phyloP scores from a whole-genome alignment of 1,140 invertebrate species.

The Ptiloglossa arizonensis region DNA sequence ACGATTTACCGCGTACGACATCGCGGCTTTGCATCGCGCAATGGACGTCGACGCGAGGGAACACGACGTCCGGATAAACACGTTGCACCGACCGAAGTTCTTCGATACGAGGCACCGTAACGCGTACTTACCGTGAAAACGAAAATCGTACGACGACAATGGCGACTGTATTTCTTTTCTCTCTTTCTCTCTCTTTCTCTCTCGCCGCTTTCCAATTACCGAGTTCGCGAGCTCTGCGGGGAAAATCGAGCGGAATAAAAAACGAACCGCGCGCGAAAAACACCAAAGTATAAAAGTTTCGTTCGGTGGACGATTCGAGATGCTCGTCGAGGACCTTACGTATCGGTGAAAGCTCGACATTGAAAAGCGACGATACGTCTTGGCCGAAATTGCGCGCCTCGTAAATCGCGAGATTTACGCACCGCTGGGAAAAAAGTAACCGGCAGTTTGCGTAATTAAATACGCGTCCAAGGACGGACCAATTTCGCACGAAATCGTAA shows the following conservation, averaged over 20 bases:
- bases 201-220: slow-evolving; percentile 14
- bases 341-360: no score
- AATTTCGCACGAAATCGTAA: no score
- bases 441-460: no score
- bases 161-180: slow-evolving; percentile 46
- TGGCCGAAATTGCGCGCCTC: no score
- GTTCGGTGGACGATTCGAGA: no score
- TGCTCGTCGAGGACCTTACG: no score
- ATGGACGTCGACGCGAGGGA: slow-evolving; percentile 18
- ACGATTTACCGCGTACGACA: no score
- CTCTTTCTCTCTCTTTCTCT: background rate
- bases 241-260: background rate
- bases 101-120: slow-evolving; percentile 42
- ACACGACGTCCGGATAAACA: background rate
- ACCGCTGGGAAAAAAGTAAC: no score
- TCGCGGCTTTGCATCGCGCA: no score
- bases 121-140: slow-evolving; percentile 47
- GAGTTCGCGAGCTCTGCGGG: background rate
- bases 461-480: no score
- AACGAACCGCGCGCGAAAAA: background rate
- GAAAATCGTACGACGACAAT: slow-evolving; percentile 52
- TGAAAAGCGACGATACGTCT: no score
- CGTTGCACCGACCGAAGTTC: slow-evolving; percentile 4
- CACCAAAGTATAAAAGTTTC: background rate
- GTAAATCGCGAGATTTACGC: no score